These are phyloP conservation scores for Sceliomorpha sp. DNA, from an alignment of 2,888 invertebrate genomes.

Conservation along the genomic window DNA sequence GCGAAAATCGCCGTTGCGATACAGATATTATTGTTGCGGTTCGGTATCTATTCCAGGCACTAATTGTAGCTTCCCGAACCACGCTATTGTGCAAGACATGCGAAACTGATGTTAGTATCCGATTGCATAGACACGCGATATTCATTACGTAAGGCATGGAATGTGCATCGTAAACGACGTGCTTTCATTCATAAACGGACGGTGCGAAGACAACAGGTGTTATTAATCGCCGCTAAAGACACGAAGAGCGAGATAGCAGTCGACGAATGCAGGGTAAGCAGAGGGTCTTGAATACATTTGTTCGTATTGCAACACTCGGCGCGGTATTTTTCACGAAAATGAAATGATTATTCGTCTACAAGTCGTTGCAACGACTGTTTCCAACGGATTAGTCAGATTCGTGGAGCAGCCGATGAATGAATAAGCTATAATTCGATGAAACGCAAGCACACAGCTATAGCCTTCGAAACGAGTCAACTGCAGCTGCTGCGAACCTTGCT, in stretches of 20 bases:
- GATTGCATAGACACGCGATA: slow-evolving; percentile 51
- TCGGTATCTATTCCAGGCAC: slow-evolving; percentile 37
- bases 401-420: no score
- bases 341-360: slow-evolving; percentile 20
- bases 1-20: slow-evolving; percentile 29
- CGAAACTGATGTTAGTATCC: slow-evolving; percentile 51
- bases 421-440: no score
- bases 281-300: no score
- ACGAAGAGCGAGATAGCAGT: slow-evolving; percentile 9
- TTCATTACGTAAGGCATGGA: slow-evolving; percentile 37
- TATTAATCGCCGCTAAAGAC: slow-evolving; percentile 29
- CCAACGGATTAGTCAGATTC: no score
- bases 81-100: slow-evolving; percentile 37
- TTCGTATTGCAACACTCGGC: no score
- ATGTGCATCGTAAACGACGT: slow-evolving; percentile 21
- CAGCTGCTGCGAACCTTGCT: no score
- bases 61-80: slow-evolving; percentile 41
- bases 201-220: slow-evolving; percentile 25
- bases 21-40: slow-evolving; percentile 37
- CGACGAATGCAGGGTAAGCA: background rate
- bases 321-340: slow-evolving; percentile 32
- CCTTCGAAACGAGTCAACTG: no score
- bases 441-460: no score
- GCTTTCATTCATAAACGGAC: slow-evolving; percentile 51
- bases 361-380: slow-evolving; percentile 16